Evolutionary conservation across 2,113 vertebrate species (phyloP).

Genomic region (Misgurnus anguillicaudatus): DNA sequence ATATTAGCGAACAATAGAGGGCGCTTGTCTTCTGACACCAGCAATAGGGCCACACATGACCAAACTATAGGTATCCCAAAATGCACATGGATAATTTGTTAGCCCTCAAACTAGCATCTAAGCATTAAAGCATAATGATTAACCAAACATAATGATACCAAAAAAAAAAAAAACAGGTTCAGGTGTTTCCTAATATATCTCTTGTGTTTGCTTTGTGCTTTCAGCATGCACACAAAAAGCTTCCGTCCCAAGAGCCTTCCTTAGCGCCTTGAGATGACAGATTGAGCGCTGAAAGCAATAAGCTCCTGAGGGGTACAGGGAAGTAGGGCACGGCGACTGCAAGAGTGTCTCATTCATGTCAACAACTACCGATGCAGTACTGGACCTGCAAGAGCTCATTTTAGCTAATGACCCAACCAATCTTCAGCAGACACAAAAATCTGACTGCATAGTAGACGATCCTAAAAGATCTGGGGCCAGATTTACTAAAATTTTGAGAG

Average conservation of each 20-base stretch:
- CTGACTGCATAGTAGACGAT: background rate
- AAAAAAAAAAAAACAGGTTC: background rate
- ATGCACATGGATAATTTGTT: no score
- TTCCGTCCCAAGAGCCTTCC: slow-evolving; percentile 1
- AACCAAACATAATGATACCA: no score
- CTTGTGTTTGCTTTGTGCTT: slow-evolving; percentile 1
- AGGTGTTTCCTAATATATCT: background rate
- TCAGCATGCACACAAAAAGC: slow-evolving; percentile 1
- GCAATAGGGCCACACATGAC: no score
- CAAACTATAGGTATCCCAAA: no score
- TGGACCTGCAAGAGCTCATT: background rate
- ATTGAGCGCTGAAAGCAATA: slow-evolving; percentile 15
- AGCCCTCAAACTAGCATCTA: background rate
- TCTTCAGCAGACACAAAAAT: background rate
- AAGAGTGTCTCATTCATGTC: background rate
- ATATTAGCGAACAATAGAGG: background rate
- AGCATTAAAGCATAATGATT: no score
- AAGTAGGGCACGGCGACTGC: slow-evolving; percentile 33
- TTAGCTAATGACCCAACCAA: background rate
- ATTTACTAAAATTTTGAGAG: no score
- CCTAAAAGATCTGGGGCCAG: no score
- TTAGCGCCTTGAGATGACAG: slow-evolving; percentile 16
- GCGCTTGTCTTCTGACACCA: background rate
- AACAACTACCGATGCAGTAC: slow-evolving; percentile 11
- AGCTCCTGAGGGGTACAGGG: slow-evolving; percentile 2